These are phyloP conservation scores for Brienomyrus brachyistius DNA, from an alignment of 2,113 vertebrate species.

Conservation along the genomic window DNA sequence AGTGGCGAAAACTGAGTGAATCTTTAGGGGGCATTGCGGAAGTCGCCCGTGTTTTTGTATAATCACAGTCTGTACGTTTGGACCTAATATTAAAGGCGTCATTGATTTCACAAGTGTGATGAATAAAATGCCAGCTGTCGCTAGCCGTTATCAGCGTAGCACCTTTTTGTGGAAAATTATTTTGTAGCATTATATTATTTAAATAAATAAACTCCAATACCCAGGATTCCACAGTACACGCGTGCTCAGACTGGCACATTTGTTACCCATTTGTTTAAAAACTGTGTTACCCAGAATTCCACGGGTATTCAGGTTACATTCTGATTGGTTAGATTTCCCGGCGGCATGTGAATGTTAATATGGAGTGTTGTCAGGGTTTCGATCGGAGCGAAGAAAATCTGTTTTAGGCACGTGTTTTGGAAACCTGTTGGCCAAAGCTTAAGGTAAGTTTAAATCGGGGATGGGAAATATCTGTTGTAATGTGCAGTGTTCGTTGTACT, in stretches of 20 bases:
- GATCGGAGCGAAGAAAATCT: slow-evolving; percentile 5
- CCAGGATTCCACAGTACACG: neutral
- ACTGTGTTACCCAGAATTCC: neutral
- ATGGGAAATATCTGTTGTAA: neutral
- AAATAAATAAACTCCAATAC: slow-evolving; percentile 8
- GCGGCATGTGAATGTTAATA: neutral
- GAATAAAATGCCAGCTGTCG: neutral
- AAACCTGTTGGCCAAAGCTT: neutral
- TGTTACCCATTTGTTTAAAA: neutral
- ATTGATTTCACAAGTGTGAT: neutral
- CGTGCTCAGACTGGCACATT: neutral
- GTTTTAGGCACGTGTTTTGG: neutral
- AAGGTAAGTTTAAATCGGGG: neutral
- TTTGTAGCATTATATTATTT: neutral
- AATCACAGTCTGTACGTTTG: neutral
- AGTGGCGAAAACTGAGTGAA: neutral
- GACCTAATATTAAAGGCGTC: neutral
- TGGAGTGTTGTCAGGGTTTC: neutral
- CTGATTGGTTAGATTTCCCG: slow-evolving; percentile 19
- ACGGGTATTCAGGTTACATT: neutral
- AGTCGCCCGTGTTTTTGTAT: neutral
- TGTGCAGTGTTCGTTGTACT: neutral
- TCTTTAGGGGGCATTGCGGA: neutral
- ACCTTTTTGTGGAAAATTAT: neutral
- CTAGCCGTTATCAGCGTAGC: neutral